Evolutionary conservation across 2,888 invertebrate species (phyloP).

Genomic region (Thyatira batis): DNA sequence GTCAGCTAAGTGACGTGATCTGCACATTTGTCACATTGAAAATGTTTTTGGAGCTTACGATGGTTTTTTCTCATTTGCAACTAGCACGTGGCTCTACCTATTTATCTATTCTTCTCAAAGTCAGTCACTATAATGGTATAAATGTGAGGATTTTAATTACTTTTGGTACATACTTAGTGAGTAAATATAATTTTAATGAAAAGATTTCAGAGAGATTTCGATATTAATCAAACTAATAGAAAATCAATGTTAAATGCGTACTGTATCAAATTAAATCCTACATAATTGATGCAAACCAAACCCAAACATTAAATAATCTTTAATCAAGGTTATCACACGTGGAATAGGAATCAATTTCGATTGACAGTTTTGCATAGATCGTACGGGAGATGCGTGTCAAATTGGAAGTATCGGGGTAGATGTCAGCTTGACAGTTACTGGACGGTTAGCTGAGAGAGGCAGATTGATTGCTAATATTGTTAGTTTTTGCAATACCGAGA

Average conservation of each 20-base stretch:
- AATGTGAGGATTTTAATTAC: too few relatives aligned
- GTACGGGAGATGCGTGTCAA: conserved; percentile 65
- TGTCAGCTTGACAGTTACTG: conserved; percentile 63
- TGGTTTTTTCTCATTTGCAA: too few relatives aligned
- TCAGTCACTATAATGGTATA: too few relatives aligned
- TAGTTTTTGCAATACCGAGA: conserved; percentile 17
- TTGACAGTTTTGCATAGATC: conserved; percentile 41
- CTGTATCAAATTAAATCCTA: not conserved
- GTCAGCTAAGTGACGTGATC: not conserved
- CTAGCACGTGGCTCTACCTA: too few relatives aligned
- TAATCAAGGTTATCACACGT: conserved; percentile 20
- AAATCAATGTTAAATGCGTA: conserved; percentile 1
- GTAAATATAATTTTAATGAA: too few relatives aligned
- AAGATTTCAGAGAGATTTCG: too few relatives aligned
- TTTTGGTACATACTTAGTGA: too few relatives aligned
- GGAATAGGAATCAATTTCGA: conserved; percentile 31
- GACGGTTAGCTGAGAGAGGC: conserved; percentile 63
- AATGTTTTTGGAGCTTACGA: not conserved
- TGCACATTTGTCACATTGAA: not conserved
- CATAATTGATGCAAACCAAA: not conserved
- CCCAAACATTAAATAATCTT: conserved; percentile 14
- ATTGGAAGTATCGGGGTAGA: conserved; percentile 61
- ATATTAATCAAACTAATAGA: too few relatives aligned
- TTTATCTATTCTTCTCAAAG: too few relatives aligned
- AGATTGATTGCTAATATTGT: conserved; percentile 54